Evolutionary conservation across 37 sponge, comb jelly and placozoan genomes (phyloP), one percentile per base, ranked within the genome.

Genomic region (Amphimedon queenslandica): DNA sequence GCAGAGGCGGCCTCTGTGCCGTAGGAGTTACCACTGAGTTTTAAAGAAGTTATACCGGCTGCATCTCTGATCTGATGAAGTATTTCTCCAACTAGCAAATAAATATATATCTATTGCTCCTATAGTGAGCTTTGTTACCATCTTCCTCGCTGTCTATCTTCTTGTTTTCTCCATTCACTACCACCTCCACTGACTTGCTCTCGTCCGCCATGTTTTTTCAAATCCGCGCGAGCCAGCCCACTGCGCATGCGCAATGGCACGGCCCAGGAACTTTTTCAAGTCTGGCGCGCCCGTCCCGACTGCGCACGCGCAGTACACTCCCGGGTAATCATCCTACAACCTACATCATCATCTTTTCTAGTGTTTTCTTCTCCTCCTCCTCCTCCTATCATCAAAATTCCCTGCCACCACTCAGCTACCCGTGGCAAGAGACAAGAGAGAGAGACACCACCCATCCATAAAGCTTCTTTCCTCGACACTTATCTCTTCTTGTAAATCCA

Each of bases 1-100:
- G 91, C 99, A 43, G 58, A 47, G 1, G 87, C 79, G 18, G 99
- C 99, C 28, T 90, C 91, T 0, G 88, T 94, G 24, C 99, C 96
- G 41, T 89, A 82, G 23, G 95, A 90, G 67, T 95, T 99, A 0
- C 99, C 99, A 77, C 89, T 87, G 27, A 97, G 81, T 35, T 73
- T 75, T 8, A 99, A 86, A 0, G 83, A 66, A 34, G 80, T 77
- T 67, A 99, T 56, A 3, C 70, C 85, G 0, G 69, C 71, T 57
- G 82, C 84, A 27, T 78, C 81, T 53, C 79, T 80, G 34, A 99
- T 95, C 20, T 71, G 67, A 23, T 78, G 42, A 40, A 95, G 70
- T 24, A 95, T 82, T 25, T 87, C 86, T 20, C 63, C 88, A 67
- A 89, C 98, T 94, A 58, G 1, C 38, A 69, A 41, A 72, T 38